Evolutionary conservation across 2,113 vertebrate genomes (phyloP).

Genomic region (Arothron firmamentum): DNA sequence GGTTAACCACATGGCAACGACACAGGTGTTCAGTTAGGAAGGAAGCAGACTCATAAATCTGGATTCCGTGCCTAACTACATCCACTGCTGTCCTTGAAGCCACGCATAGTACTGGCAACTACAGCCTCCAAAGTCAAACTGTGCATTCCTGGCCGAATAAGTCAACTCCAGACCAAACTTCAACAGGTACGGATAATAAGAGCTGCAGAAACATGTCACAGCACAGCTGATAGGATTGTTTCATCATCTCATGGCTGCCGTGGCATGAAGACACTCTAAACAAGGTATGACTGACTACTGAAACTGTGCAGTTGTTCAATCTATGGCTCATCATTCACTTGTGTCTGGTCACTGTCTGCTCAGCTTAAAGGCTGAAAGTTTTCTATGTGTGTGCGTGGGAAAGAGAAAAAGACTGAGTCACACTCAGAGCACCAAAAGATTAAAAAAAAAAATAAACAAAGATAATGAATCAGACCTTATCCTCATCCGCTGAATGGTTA

Average conservation of each 20-base stretch:
- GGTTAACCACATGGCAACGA: neutral
- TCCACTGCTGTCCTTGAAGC: slow-evolving; percentile 27
- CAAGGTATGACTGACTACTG: neutral
- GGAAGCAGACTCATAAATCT: slow-evolving; percentile 16
- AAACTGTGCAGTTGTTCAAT: slow-evolving; percentile 9
- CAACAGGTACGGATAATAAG: slow-evolving; percentile 14
- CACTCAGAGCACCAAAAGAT: neutral
- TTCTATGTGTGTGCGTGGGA: slow-evolving; percentile 8
- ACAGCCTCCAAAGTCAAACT: slow-evolving; percentile 43
- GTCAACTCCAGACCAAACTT: neutral
- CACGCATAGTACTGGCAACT: slow-evolving; percentile 25
- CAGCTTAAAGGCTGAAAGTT: slow-evolving; percentile 11
- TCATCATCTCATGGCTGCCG: slow-evolving; percentile 2
- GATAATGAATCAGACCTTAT: slow-evolving; percentile 43
- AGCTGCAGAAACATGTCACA: neutral
- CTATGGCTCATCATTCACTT: slow-evolving; percentile 16
- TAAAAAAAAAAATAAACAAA: slow-evolving; percentile 37
- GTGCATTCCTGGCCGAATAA: neutral
- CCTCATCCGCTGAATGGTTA: slow-evolving; percentile 5
- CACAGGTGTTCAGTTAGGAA: slow-evolving; percentile 26
- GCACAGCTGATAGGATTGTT: neutral
- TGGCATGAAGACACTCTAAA: too few relatives aligned
- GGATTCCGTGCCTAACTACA: slow-evolving; percentile 18
- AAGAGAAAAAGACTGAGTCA: slow-evolving; percentile 5
- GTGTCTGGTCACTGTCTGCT: slow-evolving; percentile 42